phyloP scores from a whole-genome alignment of 2,113 vertebrate genomes.

The Passer domesticus region DNA sequence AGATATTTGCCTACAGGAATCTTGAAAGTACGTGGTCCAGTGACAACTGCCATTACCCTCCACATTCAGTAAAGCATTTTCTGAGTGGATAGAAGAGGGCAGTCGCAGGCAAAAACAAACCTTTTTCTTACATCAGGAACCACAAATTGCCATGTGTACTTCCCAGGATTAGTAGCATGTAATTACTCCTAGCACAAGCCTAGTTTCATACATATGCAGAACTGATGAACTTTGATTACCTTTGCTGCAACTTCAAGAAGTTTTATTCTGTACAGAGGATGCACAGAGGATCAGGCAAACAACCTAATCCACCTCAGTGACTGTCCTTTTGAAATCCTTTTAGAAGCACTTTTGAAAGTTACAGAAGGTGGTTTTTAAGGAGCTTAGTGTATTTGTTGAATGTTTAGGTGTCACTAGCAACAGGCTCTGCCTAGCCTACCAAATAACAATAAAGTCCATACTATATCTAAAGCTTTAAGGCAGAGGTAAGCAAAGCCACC shows the following conservation, averaged over 20 bases:
- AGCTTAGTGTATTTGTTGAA: not conserved
- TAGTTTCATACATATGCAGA: not conserved
- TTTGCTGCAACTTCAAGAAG: not conserved
- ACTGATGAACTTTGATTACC: constrained; percentile 26
- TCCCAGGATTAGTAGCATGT: constrained; percentile 50
- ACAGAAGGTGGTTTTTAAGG: not conserved
- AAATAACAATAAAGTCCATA: not conserved
- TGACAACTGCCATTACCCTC: not conserved
- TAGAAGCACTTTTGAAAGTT: not conserved
- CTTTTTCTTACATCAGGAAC: constrained; percentile 14
- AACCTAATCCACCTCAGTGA: not conserved
- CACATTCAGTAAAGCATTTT: not conserved
- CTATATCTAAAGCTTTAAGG: not conserved
- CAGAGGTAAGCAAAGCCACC: not conserved
- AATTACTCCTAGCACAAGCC: constrained; percentile 40
- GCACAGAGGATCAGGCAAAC: not conserved
- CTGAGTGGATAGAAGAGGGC: not conserved
- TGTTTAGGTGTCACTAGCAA: not conserved
- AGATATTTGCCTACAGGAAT: not conserved
- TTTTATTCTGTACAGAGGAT: not conserved
- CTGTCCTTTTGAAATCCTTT: not conserved
- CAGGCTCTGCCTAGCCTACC: not conserved
- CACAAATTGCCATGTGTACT: constrained; percentile 43
- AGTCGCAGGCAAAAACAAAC: constrained; percentile 20
- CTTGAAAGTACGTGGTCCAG: not conserved